Evolutionary conservation across 2,888 invertebrate species (phyloP).

Genomic region (Amiota minor): DNA sequence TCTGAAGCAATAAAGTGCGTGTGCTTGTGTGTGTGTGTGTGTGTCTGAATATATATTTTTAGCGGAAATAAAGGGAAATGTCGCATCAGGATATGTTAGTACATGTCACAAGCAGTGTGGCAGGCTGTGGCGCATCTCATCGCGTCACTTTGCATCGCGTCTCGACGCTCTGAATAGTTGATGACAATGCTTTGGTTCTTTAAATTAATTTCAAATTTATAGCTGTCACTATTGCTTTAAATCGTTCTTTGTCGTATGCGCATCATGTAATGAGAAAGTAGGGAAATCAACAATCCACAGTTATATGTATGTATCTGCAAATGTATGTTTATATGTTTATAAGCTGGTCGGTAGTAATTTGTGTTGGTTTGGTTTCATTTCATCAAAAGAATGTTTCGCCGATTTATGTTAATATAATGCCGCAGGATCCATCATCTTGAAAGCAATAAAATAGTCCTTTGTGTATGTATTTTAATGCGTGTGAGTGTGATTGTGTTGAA

Average conservation of each 20-base stretch:
- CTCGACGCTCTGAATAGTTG: conserved; percentile 15
- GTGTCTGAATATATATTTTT: conserved; percentile 7
- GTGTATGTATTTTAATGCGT: conserved; percentile 19
- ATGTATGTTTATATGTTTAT: neutral
- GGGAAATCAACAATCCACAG: neutral
- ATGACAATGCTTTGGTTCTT: conserved; percentile 39
- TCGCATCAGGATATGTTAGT: conserved; percentile 37
- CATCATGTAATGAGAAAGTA: conserved; percentile 3
- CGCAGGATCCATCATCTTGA: neutral
- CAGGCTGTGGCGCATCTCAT: neutral
- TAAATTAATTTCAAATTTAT: conserved; percentile 66
- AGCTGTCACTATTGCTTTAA: conserved; percentile 67
- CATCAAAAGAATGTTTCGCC: conserved; percentile 22
- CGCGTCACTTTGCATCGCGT: neutral
- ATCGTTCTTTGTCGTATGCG: conserved; percentile 42
- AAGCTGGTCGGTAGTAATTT: conserved; percentile 18
- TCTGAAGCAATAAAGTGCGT: conserved; percentile 63
- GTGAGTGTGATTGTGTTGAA: neutral
- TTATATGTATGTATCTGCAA: conserved; percentile 1
- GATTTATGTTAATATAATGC: conserved; percentile 29
- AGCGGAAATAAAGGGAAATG: conserved; percentile 38
- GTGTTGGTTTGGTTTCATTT: neutral
- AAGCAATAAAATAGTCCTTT: conserved; percentile 24
- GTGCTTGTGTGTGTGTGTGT: conserved; percentile 44
- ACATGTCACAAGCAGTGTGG: conserved; percentile 1